These are phyloP conservation scores for Gnathochromis pfefferi DNA, from an alignment of 2,113 vertebrate species.

Conservation along the genomic window DNA sequence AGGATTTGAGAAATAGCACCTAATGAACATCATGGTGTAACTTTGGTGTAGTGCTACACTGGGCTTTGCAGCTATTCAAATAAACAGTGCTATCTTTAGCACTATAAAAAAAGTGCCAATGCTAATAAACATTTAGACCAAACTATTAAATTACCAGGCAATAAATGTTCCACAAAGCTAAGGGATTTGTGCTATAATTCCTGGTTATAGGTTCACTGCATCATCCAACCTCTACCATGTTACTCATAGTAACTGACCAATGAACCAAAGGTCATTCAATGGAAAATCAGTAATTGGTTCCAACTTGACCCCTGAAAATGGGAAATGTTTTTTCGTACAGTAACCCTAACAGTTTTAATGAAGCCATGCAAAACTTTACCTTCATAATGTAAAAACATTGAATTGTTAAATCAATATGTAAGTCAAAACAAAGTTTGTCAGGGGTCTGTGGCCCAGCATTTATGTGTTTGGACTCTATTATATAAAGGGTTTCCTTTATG, in stretches of 20 bases:
- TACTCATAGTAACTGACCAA: neutral
- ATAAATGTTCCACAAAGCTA: neutral
- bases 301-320: neutral
- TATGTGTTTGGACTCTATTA: neutral
- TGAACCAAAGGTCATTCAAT: neutral
- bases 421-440: neutral
- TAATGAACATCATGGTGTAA: neutral
- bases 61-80: neutral
- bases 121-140: neutral
- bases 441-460: neutral
- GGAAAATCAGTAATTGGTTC: neutral
- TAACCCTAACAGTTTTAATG: neutral
- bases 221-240: neutral
- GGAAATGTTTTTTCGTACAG: neutral
- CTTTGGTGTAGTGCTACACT: neutral
- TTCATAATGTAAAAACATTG: neutral
- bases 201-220: neutral
- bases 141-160: neutral
- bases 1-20: neutral
- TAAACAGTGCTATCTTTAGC: neutral
- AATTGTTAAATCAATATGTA: neutral
- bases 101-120: neutral
- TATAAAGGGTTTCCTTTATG: neutral
- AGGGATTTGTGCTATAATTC: neutral
- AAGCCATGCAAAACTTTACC: neutral